Evolutionary conservation across 1,140 invertebrate genomes (phyloP), one percentile per base, ranked within the genome.

Genomic region (Anoplophora glabripennis): DNA sequence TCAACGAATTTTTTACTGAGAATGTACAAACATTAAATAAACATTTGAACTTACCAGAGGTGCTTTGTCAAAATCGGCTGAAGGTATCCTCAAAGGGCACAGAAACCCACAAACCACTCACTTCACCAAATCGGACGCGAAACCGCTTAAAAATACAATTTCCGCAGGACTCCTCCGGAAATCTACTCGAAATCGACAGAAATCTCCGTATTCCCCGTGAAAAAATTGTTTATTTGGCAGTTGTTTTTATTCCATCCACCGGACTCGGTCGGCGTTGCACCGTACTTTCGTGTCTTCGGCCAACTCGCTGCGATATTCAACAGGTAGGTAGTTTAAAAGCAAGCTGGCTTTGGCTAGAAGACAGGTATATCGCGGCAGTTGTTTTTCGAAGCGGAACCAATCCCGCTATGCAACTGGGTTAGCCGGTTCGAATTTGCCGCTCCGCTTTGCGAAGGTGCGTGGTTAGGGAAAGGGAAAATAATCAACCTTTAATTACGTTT

Each of bases 241-340:
- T 49, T 49, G 47, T 49, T 49, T 34, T 49, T 33, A 12, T 28
- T 36, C 11, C 35, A 33, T 34, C 14, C 47, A 34, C 34, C 21
- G 35, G 15, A 49, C 17, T 34, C 17, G 33, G 33, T 12, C 47
- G 34, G 28, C 34, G 47, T 21, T n/a, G 34, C 17, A 28, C 46
- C 46, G 46, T 36, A 49, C 47, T 49, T 49, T 49, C 47, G 12
- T 34, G 47, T 36, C 47, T 49, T 49, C 47, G 35, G 14, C 47
- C 47, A 49, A 49, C 47, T 28, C 21, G 21, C 21, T 49, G 35
- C 35, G 47, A 49, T 49, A 49, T 49, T 49, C 47, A 49, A 49
- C 47, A 49, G 47, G 47, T 49, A 49, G 47, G 47, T 49, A 34
- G 47, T 49, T 34, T 49, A 35, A 49, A 49, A 49, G 33, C 47